phyloP scores from a whole-genome alignment of 2,113 vertebrate genomes.

The Bothrops jararaca region DNA sequence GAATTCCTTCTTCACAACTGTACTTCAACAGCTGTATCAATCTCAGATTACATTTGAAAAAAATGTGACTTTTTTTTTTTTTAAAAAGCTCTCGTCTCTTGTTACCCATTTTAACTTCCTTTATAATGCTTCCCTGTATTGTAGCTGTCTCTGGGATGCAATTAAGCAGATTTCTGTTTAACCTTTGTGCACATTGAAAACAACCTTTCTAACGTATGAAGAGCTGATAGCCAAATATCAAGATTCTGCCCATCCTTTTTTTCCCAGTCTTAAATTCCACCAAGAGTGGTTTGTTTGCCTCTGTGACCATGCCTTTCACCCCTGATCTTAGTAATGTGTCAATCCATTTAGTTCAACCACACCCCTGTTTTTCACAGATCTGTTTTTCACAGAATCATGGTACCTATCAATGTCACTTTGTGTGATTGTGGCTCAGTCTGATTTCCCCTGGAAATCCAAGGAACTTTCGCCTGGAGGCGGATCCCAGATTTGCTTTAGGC shows the following conservation, averaged over 20 bases:
- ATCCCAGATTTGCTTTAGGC: background rate
- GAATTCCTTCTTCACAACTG: background rate
- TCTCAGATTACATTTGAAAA: background rate
- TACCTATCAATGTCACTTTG: background rate
- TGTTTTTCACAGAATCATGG: background rate
- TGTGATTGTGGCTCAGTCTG: background rate
- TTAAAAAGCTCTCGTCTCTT: background rate
- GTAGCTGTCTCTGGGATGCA: background rate
- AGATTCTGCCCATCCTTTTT: background rate
- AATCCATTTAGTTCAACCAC: background rate
- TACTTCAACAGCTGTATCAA: conserved; percentile 1
- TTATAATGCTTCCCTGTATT: background rate
- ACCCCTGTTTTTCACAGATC: background rate
- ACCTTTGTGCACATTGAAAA: background rate
- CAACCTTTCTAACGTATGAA: background rate
- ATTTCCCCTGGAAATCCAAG: background rate
- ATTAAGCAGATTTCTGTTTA: background rate
- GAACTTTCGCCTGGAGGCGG: background rate
- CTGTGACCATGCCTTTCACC: background rate
- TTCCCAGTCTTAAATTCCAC: background rate
- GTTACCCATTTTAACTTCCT: background rate
- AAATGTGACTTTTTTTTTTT: background rate
- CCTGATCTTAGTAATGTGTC: background rate
- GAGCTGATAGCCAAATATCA: background rate
- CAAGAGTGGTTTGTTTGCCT: background rate